Base-by-base conservation (phyloP, 2,113 vertebrate species). In the Myotis yumanensis region DNA sequence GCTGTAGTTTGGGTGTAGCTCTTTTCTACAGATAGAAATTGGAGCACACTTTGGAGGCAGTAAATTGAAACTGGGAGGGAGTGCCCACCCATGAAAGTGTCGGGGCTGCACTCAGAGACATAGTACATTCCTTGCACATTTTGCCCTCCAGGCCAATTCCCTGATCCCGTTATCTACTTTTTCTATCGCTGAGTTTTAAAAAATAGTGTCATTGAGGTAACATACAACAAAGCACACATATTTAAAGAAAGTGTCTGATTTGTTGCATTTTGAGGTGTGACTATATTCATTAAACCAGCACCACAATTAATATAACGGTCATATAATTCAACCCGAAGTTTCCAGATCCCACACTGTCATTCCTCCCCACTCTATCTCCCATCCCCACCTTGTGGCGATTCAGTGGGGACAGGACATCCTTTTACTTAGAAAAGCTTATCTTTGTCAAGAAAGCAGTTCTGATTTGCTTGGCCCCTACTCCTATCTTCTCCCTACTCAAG, bases 371-470 rank as follows among this genome's bases (percentile, higher is more conserved):
- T 4, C 25, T 54, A 4, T 57, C 40, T 48, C 62, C 81, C 62
- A 23, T 52, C 76, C 43, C 51, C 17, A 5, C 20, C 17, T 59
- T 23, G 16, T 0, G 7, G 54, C 71, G 59, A 72, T 72, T 79
- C 46, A 73, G 32, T 25, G 11, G 11, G 35, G 37, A 72, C 88
- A 85, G 87, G 48, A 88, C 82, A 28, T 81, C 62, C 94, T 87
- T 90, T 90, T 73, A 84, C 46, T 91, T 91, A 30, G 75, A 46
- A 77, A 79, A 91, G 30, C 28, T 89, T 86, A 68, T 85, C 92
- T 91, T 92, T 59, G 84, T 62, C 48, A 40, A 90, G 22, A 68
- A 76, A 80, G 64, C 87, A 68, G 25, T 59, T 92, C 66, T 95
- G 86, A 59, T 77, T 52, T 69, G 72, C 57, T 79, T 93, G 82